Conservation (phyloP, 2,888 invertebrate species). For the Tetrapedia diversipes region DNA sequence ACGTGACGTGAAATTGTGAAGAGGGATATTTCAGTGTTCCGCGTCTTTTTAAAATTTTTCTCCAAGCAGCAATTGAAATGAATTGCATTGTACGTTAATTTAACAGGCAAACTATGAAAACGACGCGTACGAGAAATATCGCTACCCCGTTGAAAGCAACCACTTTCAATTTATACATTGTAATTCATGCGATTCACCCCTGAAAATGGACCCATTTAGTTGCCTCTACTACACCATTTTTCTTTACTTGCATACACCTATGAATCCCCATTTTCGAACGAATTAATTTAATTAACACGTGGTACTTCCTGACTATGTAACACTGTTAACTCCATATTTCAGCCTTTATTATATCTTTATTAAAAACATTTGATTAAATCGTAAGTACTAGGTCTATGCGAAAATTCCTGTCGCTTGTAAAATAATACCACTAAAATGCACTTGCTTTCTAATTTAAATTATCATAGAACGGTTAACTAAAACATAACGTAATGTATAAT, state of each 20-base stretch:
- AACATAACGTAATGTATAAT: too few species aligned
- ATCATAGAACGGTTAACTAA: too few species aligned
- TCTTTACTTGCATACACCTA: neutral
- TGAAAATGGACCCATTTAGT: conserved; percentile 29
- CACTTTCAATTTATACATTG: conserved; percentile 20
- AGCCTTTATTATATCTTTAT: neutral
- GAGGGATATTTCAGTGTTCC: neutral
- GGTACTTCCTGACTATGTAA: neutral
- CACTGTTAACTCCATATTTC: neutral
- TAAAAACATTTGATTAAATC: too few species aligned
- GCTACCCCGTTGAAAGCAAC: conserved; percentile 10
- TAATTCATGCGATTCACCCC: neutral
- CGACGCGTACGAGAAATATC: neutral
- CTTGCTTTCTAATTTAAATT: too few species aligned
- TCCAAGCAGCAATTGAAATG: neutral
- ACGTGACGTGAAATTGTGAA: neutral
- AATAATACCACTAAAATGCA: too few species aligned
- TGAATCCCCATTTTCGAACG: neutral
- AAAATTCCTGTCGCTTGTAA: too few species aligned
- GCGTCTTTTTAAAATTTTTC: conserved; percentile 12
- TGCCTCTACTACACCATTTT: neutral
- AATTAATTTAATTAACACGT: conserved; percentile 15
- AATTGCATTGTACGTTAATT: conserved; percentile 15
- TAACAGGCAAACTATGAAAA: conserved; percentile 18
- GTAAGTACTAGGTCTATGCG: too few species aligned